Evolutionary conservation across 2,888 invertebrate genomes (phyloP).

Genomic region (Lysandra bellargus): DNA sequence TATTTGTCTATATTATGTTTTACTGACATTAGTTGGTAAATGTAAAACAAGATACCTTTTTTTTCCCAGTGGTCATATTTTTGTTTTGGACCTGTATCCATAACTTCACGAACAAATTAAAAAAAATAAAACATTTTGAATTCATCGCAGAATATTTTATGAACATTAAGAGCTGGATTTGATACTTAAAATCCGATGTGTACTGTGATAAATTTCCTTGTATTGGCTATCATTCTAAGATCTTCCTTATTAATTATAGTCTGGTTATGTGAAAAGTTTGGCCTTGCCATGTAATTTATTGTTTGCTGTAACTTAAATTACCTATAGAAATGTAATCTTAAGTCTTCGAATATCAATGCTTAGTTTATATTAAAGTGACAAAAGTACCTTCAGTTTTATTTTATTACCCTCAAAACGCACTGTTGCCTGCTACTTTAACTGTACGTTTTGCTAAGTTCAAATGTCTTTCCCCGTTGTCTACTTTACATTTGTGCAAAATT

Average conservation of each 20-base stretch:
- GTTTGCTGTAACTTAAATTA: constrained; percentile 51
- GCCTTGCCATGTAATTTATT: constrained; percentile 69
- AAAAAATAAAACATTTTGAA: not conserved
- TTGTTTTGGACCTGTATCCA: constrained; percentile 1
- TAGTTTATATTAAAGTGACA: constrained; percentile 33
- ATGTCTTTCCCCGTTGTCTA: not conserved
- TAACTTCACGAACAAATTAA: too few relatives aligned
- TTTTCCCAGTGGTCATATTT: constrained; percentile 31
- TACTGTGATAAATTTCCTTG: constrained; percentile 36
- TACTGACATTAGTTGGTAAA: too few relatives aligned
- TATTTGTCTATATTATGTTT: too few relatives aligned
- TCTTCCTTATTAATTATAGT: constrained; percentile 13
- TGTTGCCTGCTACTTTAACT: not conserved
- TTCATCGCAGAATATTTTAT: not conserved
- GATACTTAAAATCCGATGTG: not conserved
- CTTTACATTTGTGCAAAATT: not conserved
- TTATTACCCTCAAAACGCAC: not conserved
- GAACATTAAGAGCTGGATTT: not conserved
- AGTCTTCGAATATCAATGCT: constrained; percentile 30
- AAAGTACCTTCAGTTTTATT: constrained; percentile 40
- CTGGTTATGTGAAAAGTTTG: constrained; percentile 51
- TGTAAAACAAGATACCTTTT: not conserved
- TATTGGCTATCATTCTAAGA: not conserved
- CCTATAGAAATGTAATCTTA: constrained; percentile 18
- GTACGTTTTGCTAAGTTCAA: not conserved